These are phyloP conservation scores for Eupithecia centaureata DNA, from an alignment of 2,888 invertebrate genomes.

Conservation along the genomic window DNA sequence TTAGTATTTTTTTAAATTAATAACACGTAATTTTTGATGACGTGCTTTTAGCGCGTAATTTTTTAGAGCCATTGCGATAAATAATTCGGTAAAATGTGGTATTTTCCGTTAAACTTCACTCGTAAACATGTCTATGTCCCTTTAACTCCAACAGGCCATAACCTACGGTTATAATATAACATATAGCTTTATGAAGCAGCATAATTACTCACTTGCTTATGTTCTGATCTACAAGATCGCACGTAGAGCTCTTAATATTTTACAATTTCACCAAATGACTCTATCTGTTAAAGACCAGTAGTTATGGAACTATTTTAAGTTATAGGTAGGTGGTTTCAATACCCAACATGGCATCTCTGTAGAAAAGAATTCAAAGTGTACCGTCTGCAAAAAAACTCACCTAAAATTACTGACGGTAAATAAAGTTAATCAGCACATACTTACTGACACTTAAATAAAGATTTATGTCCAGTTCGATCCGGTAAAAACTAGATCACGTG, in stretches of 20 bases:
- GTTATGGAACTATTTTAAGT: conserved; percentile 61
- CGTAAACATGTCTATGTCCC: conserved; percentile 5
- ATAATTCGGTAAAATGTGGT: conserved; percentile 39
- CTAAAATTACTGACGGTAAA: conserved; percentile 59
- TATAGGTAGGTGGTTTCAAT: conserved; percentile 52
- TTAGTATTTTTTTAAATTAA: conserved; percentile 13
- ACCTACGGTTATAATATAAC: conserved; percentile 3
- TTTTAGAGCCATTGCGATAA: conserved; percentile 21
- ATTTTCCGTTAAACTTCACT: conserved; percentile 34
- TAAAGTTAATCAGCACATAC: conserved; percentile 63
- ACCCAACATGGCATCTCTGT: conserved; percentile 65
- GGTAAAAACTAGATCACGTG: conserved; percentile 56
- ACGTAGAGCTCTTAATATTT: conserved; percentile 55
- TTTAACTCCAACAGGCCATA: background rate
- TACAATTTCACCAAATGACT: conserved; percentile 70
- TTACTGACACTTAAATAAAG: conserved; percentile 64
- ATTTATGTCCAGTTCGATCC: conserved; percentile 54
- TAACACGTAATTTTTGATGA: too few species aligned
- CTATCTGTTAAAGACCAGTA: conserved; percentile 59
- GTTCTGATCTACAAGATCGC: background rate
- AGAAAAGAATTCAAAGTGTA: conserved; percentile 60
- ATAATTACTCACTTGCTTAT: too few species aligned
- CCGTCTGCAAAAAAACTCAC: conserved; percentile 61
- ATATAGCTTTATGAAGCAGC: conserved; percentile 39
- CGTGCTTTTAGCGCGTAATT: background rate